These are phyloP conservation scores for Schizaphis graminum DNA, from an alignment of 2,888 invertebrate species.

Conservation along the genomic window DNA sequence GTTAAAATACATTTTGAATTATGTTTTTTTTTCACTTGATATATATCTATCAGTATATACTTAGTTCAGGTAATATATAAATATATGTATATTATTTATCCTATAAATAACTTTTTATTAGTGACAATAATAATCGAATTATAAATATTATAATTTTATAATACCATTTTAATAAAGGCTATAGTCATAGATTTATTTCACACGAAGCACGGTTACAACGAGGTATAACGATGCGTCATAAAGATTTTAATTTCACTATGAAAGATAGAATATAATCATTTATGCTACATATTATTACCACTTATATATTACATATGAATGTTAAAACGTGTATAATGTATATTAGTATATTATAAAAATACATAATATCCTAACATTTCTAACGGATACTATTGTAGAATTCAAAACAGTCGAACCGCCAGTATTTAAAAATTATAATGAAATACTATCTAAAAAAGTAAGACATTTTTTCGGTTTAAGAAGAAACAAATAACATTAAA, in stretches of 20 bases:
- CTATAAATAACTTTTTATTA: not conserved
- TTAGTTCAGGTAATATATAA: not conserved
- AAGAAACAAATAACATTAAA: not conserved
- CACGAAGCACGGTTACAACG: not conserved
- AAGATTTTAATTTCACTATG: slow-evolving; percentile 6
- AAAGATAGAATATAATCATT: not conserved
- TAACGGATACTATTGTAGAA: not conserved
- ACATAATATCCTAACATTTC: too few species aligned
- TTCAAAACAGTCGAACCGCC: not conserved
- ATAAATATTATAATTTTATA: not conserved
- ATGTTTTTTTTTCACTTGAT: not conserved
- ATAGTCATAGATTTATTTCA: not conserved
- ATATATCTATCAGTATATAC: not conserved
- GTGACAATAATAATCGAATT: not conserved
- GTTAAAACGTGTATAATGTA: not conserved
- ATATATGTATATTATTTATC: not conserved
- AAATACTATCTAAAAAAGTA: not conserved
- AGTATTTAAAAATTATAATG: not conserved
- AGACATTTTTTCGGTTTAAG: not conserved
- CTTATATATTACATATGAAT: not conserved
- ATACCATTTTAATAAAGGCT: not conserved
- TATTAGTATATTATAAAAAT: not conserved
- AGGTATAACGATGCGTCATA: not conserved
- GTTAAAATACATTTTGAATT: not conserved
- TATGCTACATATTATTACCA: not conserved